Conservation (phyloP, 2,888 invertebrate genomes). For the Watsonalla binaria region DNA sequence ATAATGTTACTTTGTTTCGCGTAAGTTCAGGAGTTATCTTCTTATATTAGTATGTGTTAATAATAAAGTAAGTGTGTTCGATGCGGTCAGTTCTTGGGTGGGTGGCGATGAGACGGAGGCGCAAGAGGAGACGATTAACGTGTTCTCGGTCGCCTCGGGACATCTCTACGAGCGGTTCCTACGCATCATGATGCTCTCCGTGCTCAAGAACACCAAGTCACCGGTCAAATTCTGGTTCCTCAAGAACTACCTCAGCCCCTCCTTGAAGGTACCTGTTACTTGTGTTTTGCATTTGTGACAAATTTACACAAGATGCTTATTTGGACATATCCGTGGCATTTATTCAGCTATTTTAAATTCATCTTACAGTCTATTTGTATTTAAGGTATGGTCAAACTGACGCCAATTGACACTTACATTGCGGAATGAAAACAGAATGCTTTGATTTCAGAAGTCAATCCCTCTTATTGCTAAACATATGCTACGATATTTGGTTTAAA, state of each 20-base stretch:
- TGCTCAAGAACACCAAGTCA: slow-evolving; percentile 96
- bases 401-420: no score
- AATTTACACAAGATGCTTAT: no score
- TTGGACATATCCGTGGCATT: no score
- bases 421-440: no score
- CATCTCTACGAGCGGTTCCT: slow-evolving; percentile 98
- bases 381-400: no score
- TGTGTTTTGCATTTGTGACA: no score
- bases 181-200: slow-evolving; percentile 99
- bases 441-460: no score
- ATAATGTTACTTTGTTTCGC: not conserved
- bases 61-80: not conserved
- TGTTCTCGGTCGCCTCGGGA: slow-evolving; percentile 98
- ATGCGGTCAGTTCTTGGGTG: slow-evolving; percentile 72
- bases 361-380: no score
- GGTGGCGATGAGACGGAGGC: slow-evolving; percentile 80
- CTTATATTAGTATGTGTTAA: not conserved
- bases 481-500: no score
- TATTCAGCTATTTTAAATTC: no score
- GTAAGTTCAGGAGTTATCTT: not conserved
- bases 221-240: slow-evolving; percentile 99
- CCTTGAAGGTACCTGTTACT: slow-evolving; percentile 85
- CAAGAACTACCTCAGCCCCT: slow-evolving; percentile 98
- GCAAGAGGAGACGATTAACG: slow-evolving; percentile 91
- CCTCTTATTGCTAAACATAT: no score